These are phyloP conservation scores for Zygaena filipendulae DNA, from an alignment of 2,888 invertebrate genomes.

Conservation along the genomic window DNA sequence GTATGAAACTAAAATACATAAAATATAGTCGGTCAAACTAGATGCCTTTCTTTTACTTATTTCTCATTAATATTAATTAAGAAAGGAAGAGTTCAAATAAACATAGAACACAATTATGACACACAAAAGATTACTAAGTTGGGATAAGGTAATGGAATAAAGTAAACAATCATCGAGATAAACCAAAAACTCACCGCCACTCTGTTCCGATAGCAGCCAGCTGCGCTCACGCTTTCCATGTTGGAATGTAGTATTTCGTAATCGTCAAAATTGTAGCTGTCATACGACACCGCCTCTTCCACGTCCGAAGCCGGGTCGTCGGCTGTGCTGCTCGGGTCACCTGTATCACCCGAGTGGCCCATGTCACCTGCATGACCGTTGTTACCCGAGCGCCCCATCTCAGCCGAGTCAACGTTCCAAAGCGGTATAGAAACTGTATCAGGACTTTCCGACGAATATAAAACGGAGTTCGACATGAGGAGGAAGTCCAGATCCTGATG, in stretches of 20 bases:
- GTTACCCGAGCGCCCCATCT: constrained; percentile 10
- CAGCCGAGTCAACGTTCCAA: no score
- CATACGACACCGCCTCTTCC: constrained; percentile 44
- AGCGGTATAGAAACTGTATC: constrained; percentile 15
- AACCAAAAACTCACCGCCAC: constrained; percentile 21
- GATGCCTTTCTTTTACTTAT: no score
- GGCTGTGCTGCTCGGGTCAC: no score
- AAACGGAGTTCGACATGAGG: constrained; percentile 36
- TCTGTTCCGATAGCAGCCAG: constrained; percentile 20
- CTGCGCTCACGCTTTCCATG: constrained; percentile 29
- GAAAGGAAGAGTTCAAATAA: no score
- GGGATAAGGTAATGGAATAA: no score
- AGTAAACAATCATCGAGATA: no score
- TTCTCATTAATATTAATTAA: no score
- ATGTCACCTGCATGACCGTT: constrained; percentile 3
- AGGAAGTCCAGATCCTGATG: constrained; percentile 40
- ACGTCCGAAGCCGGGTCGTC: constrained; percentile 29
- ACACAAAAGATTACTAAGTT: no score
- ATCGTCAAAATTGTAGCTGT: constrained; percentile 47
- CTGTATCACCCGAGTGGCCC: no score
- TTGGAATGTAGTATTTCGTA: constrained; percentile 47
- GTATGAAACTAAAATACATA: no score
- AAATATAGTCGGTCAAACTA: no score
- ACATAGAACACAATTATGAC: no score
- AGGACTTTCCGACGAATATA: constrained; percentile 31